Conservation (phyloP, 2,113 vertebrate genomes). For the Sclerurus mexicanus region DNA sequence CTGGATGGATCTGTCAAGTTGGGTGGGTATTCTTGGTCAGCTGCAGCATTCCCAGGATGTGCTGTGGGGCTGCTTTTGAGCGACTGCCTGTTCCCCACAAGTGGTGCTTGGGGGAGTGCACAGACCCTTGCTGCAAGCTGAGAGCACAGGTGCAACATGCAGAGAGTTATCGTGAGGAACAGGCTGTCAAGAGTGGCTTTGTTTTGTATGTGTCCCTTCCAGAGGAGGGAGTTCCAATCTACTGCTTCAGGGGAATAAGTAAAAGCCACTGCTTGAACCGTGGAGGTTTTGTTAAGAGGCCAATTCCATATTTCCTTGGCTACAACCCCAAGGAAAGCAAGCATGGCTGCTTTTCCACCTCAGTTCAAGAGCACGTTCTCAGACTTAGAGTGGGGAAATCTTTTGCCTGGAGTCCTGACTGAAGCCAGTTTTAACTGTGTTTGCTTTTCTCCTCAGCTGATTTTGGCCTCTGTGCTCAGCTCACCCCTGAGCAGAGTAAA, state of each 20-base stretch:
- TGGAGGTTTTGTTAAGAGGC: neutral
- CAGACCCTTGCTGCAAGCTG: neutral
- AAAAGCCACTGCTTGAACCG: neutral
- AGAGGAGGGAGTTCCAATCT: neutral
- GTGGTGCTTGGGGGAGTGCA: too few species aligned
- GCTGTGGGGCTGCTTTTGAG: neutral
- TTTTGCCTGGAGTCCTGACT: neutral
- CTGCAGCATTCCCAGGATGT: neutral
- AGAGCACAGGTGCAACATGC: neutral
- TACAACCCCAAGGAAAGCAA: neutral
- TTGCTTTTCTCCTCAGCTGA: slow-evolving; percentile 79
- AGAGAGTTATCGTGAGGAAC: neutral
- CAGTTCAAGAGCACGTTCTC: neutral
- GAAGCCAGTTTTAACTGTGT: neutral
- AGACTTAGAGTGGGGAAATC: neutral
- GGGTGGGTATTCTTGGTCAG: slow-evolving; percentile 77
- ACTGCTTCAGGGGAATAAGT: neutral
- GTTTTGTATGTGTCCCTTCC: neutral
- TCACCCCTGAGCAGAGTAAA: slow-evolving; percentile 94
- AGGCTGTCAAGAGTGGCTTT: neutral
- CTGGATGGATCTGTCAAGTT: slow-evolving; percentile 97
- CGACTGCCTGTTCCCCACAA: neutral
- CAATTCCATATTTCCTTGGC: neutral
- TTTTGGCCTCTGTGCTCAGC: slow-evolving; percentile 96
- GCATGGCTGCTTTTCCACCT: neutral